Percentiles rank a stretch among this genome's conserved stretches.
These are phyloP conservation scores for Cardiocondyla obscurior DNA, from an alignment of 1,140 invertebrate species.

Conservation along the genomic window DNA sequence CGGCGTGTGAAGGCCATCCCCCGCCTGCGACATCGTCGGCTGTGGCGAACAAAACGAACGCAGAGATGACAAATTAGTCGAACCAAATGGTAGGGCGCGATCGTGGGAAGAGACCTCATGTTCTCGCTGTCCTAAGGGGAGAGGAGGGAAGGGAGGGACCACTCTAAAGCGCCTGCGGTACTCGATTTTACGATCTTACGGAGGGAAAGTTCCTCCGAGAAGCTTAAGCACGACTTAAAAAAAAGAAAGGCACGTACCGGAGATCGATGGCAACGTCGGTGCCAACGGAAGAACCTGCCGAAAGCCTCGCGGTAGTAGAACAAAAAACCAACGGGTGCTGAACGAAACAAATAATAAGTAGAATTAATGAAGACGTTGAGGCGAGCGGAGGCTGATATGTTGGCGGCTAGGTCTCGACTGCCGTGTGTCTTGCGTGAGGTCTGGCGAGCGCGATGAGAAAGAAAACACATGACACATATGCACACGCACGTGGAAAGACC, in stretches of 20 bases:
- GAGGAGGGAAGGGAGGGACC: background rate
- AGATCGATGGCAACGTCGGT: conserved; percentile 78
- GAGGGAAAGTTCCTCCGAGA: background rate
- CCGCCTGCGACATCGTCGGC: conserved; percentile 88
- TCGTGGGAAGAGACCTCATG: background rate
- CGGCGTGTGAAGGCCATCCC: conserved; percentile 91
- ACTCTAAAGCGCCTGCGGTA: background rate
- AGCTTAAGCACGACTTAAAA: conserved; percentile 58
- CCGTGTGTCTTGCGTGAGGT: conserved; percentile 14
- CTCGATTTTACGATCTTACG: conserved; percentile 10
- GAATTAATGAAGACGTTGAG: conserved; percentile 54
- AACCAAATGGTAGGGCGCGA: background rate
- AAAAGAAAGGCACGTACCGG: conserved; percentile 67
- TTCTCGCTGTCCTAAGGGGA: background rate
- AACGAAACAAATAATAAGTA: conserved; percentile 78
- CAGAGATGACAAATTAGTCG: conserved; percentile 3
- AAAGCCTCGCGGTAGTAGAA: conserved; percentile 75
- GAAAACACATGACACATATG: background rate
- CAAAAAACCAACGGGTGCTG: conserved; percentile 82
- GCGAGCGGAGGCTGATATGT: background rate
- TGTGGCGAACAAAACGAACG: conserved; percentile 57
- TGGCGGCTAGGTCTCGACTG: background rate
- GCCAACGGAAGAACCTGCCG: conserved; percentile 79
- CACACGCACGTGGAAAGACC: background rate
- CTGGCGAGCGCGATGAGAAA: conserved; percentile 23